Percentiles rank a stretch among this genome's conserved stretches.
These are phyloP conservation scores for Dasyornis broadbenti DNA, from an alignment of 2,113 vertebrate species.

Conservation along the genomic window DNA sequence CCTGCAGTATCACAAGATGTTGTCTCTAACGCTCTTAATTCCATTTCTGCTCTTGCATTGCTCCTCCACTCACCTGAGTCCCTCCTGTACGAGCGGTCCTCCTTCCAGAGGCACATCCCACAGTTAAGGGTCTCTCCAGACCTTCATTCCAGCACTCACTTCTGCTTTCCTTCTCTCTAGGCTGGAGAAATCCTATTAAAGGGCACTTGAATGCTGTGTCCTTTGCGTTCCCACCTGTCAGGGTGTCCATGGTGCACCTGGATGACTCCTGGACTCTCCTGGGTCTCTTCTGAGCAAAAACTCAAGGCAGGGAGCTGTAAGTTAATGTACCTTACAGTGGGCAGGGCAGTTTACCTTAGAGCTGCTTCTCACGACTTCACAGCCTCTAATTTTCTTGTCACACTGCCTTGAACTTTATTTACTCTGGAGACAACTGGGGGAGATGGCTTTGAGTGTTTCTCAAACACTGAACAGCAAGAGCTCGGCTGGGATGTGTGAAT, in stretches of 20 bases:
- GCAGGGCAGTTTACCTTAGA: slow-evolving; percentile 4
- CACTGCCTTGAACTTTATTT: slow-evolving; percentile 22
- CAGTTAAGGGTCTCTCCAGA: not conserved
- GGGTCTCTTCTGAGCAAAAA: not conserved
- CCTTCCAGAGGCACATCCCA: not conserved
- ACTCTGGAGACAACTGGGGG: slow-evolving; percentile 7
- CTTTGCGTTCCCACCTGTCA: not conserved
- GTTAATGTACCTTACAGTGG: not conserved
- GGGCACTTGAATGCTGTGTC: not conserved
- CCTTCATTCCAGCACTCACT: not conserved
- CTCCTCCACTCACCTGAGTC: not conserved
- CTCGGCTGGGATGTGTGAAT: slow-evolving; percentile 24
- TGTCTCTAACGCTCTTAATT: not conserved
- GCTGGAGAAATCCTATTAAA: not conserved
- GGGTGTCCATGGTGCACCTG: not conserved
- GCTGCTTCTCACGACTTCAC: not conserved
- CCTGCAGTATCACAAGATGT: not conserved
- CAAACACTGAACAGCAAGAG: not conserved
- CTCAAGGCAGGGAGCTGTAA: not conserved
- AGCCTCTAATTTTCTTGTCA: slow-evolving; percentile 24
- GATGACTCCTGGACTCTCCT: not conserved
- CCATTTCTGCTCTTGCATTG: not conserved
- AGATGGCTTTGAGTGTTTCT: slow-evolving; percentile 28
- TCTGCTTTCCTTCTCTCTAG: not conserved
- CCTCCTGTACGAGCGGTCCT: not conserved